phyloP scores from a whole-genome alignment of 2,888 invertebrate genomes.

The Pocota personata region DNA sequence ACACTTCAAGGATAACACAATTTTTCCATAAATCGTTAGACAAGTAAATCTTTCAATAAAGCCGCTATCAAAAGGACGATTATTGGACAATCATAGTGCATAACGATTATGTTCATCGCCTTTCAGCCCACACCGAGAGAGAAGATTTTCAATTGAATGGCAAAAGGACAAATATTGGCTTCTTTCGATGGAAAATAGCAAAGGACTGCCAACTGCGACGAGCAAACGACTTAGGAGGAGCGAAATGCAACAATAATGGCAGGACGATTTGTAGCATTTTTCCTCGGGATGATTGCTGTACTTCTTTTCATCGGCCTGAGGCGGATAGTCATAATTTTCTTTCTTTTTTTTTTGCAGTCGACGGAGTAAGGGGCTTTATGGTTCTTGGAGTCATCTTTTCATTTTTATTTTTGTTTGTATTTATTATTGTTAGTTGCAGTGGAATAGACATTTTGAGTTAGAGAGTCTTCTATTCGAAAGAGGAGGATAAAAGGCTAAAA shows the following conservation, averaged over 20 bases:
- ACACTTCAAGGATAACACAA: background rate
- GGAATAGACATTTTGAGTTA: slow-evolving; percentile 33
- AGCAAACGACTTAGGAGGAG: slow-evolving; percentile 47
- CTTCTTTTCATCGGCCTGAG: slow-evolving; percentile 17
- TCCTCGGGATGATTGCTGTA: slow-evolving; percentile 44
- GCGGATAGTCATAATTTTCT: slow-evolving; percentile 33
- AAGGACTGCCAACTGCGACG: slow-evolving; percentile 52
- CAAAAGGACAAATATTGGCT: slow-evolving; percentile 63
- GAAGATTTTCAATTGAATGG: slow-evolving; percentile 66
- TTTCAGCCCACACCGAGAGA: slow-evolving; percentile 15
- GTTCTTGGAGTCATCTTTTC: slow-evolving; percentile 34
- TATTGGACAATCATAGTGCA: slow-evolving; percentile 69
- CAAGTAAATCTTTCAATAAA: slow-evolving; percentile 48
- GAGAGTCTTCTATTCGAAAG: background rate
- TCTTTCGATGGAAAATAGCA: slow-evolving; percentile 28
- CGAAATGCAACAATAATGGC: slow-evolving; percentile 59
- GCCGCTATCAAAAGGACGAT: slow-evolving; percentile 53
- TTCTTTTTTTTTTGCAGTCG: background rate
- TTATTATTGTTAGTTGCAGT: slow-evolving; percentile 34
- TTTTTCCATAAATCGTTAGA: slow-evolving; percentile 43
- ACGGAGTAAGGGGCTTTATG: slow-evolving; percentile 5
- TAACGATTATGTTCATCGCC: slow-evolving; percentile 67
- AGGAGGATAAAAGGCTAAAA: slow-evolving; percentile 19
- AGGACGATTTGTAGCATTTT: slow-evolving; percentile 67
- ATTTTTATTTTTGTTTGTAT: slow-evolving; percentile 42